These are phyloP conservation scores for Wasmannia auropunctata DNA, from an alignment of 1,140 invertebrate species.

Conservation along the genomic window DNA sequence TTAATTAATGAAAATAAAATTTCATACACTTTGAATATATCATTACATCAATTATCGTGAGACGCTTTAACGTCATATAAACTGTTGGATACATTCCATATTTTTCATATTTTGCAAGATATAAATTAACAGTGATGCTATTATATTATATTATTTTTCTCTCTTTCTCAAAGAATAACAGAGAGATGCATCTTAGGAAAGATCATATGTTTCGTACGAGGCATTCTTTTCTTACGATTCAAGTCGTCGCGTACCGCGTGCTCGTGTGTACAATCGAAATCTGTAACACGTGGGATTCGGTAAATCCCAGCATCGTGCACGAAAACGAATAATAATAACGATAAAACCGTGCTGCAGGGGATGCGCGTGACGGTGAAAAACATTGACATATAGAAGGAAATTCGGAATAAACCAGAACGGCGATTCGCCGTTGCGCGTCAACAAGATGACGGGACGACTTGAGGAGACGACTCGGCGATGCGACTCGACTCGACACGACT, in stretches of 20 bases:
- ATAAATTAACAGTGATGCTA: neutral
- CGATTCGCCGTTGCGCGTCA: neutral
- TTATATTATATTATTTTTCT: neutral
- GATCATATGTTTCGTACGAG: neutral
- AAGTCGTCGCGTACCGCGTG: neutral
- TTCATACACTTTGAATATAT: neutral
- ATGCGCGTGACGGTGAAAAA: neutral
- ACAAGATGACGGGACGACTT: neutral
- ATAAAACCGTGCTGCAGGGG: neutral
- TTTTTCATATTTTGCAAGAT: neutral
- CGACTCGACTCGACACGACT: no score
- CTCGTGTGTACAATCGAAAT: neutral
- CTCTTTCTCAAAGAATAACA: neutral
- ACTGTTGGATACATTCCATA: neutral
- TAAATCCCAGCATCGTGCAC: neutral
- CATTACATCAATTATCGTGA: neutral
- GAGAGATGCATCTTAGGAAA: neutral
- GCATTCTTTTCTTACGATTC: neutral
- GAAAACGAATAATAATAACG: neutral
- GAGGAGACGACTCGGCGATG: no score
- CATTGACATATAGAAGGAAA: neutral
- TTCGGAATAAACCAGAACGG: neutral
- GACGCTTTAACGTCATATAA: neutral
- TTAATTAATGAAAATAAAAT: neutral
- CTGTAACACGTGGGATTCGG: neutral